Percentiles rank a stretch among this genome's conserved stretches.
Evolutionary conservation across 2,797 vertebrate species (phyloP).

Genomic region (Erpetoichthys calabaricus): DNA sequence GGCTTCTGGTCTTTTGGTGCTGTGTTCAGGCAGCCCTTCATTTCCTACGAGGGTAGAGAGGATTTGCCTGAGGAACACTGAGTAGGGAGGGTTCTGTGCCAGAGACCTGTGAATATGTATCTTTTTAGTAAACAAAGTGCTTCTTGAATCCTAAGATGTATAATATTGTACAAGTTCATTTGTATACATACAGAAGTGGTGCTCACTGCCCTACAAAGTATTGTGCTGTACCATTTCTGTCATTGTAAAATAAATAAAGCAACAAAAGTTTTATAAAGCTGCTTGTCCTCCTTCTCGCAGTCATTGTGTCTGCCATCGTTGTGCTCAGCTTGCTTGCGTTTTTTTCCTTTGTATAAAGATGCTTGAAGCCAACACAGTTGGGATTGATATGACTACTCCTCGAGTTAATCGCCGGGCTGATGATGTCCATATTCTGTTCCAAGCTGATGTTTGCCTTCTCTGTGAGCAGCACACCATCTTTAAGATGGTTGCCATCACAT

Average conservation of each 20-base stretch:
- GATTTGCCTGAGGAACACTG: constrained; percentile 12
- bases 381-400: too few species aligned
- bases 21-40: too few species aligned
- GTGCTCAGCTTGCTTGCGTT: background rate
- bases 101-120: constrained; percentile 62
- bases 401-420: too few species aligned
- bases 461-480: too few species aligned
- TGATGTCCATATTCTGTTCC: too few species aligned
- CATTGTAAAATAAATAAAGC: constrained; percentile 77
- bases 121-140: constrained; percentile 39
- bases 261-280: constrained; percentile 66
- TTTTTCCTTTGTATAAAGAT: too few species aligned
- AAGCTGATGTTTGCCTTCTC: too few species aligned
- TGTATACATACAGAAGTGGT: constrained; percentile 45
- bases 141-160: constrained; percentile 52
- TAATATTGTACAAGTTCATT: constrained; percentile 38
- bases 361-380: too few species aligned
- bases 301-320: background rate
- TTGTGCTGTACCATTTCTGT: constrained; percentile 61
- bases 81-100: constrained; percentile 54
- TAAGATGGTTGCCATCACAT: too few species aligned
- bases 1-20: too few species aligned
- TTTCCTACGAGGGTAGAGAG: background rate
- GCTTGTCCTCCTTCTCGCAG: background rate
- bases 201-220: constrained; percentile 50